Base-by-base conservation (phyloP, 2,113 vertebrate genomes). In the Monarcha castaneiventris region DNA sequence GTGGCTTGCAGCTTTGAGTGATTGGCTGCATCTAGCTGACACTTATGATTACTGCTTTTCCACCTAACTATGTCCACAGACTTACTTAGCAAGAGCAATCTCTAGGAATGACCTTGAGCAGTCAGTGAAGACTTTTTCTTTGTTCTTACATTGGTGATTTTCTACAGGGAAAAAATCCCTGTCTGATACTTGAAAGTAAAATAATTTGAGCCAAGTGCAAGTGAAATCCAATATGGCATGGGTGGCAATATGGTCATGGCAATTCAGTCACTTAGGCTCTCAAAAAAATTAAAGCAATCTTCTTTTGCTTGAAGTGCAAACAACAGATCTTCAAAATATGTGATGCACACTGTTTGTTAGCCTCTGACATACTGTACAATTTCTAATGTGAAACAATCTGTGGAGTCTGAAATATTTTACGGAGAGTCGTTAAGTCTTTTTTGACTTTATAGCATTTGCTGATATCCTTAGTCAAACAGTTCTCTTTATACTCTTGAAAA, bases 401-500 rank as follows among this genome's bases (percentile, higher is more conserved):
- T 91, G 49, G 26, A 75, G 37, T 58, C 55, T 92, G 72, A 89
- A 87, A 61, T 67, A 72, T 39, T 89, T 92, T 76, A 46, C n/a
- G 77, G 58, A 58, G 90, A 85, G 66, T 51, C 67, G 51, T 23
- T 49, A 89, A 69, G 46, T 64, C 26, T 52, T 64, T 67, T 90
- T 87, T 96, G 52, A 64, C 41, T 72, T 91, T 89, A 23, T 66
- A 71, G 72, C 9, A 25, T 78, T 83, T 90, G 37, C 68, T 78
- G 79, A 59, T 75, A 61, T 49, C 49, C 66, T 69, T 81, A 77
- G 63, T 39, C 39, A 86, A 84, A 63, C 32, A 67, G 29, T 37
- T 90, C 35, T 84, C 32, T 91, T 94, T 81, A 68, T 78, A 41
- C 7, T n/a, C 61, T 77, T 88, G 72, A 87, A 95, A 95, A 93